Evolutionary conservation across 2,113 vertebrate genomes (phyloP).

Genomic region (Erythrocebus patas): DNA sequence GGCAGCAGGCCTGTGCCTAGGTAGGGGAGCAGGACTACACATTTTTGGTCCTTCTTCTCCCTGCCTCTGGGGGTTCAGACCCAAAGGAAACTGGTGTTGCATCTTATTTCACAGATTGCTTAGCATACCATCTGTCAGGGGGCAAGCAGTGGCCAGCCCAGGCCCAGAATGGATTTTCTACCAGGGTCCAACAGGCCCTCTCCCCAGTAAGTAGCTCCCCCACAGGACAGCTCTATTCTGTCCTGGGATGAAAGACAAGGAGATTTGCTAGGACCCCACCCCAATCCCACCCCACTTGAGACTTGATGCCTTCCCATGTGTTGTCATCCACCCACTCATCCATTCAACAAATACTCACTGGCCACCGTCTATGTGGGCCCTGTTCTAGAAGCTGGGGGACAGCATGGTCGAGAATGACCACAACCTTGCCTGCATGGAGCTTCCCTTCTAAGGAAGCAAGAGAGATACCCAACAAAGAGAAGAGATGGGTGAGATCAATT

Average conservation of each 20-base stretch:
- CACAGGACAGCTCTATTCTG: no score
- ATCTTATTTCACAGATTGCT: neutral
- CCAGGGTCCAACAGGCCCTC: neutral
- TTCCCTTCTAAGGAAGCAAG: neutral
- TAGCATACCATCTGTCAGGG: neutral
- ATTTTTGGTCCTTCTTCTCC: neutral
- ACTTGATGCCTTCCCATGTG: neutral
- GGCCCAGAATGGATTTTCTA: neutral
- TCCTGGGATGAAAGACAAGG: neutral
- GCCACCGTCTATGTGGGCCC: neutral
- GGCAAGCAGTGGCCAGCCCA: neutral
- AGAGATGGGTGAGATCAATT: neutral
- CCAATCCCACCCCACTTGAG: neutral
- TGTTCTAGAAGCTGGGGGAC: neutral
- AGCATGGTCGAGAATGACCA: neutral
- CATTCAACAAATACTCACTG: conserved; percentile 70
- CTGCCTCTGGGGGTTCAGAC: neutral
- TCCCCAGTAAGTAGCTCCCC: neutral
- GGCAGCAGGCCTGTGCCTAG: neutral
- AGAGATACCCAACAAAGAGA: neutral
- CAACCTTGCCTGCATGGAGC: no score
- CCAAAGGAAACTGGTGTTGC: neutral
- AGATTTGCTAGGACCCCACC: neutral
- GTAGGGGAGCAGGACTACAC: neutral
- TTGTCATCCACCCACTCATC: conserved; percentile 63